These are phyloP conservation scores for Mercenaria mercenaria DNA, from an alignment of 1,140 invertebrate genomes.

Conservation along the genomic window DNA sequence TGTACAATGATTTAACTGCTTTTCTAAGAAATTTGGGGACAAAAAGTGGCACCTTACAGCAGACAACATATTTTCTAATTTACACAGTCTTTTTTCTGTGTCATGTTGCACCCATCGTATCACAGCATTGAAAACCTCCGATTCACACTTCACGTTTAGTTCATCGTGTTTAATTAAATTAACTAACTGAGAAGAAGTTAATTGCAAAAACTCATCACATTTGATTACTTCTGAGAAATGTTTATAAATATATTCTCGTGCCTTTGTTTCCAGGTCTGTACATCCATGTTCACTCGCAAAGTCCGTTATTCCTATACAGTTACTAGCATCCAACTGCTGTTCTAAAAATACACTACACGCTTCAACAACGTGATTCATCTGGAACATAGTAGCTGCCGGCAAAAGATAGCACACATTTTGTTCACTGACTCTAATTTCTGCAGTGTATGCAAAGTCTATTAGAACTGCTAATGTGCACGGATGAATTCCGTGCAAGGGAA, in stretches of 20 bases:
- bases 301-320: constrained; percentile 96
- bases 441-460: constrained; percentile 96
- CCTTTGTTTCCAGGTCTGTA: constrained; percentile 92
- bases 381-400: constrained; percentile 97
- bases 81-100: constrained; percentile 92
- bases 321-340: constrained; percentile 95
- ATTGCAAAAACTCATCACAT: constrained; percentile 95
- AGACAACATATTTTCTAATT: constrained; percentile 94
- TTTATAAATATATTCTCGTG: constrained; percentile 95
- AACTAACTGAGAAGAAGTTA: constrained; percentile 92
- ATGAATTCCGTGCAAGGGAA: constrained; percentile 94
- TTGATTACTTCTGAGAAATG: constrained; percentile 96
- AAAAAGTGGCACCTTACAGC: constrained; percentile 96
- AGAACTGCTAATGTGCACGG: constrained; percentile 94
- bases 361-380: constrained; percentile 96
- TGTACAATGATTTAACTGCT: constrained; percentile 96
- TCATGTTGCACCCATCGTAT: constrained; percentile 96
- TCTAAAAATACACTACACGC: constrained; percentile 96
- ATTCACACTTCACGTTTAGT: constrained; percentile 95
- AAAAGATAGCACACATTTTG: constrained; percentile 95
- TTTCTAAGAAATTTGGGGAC: constrained; percentile 95
- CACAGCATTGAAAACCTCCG: constrained; percentile 95
- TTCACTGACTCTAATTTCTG: constrained; percentile 95
- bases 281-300: constrained; percentile 97
- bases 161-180: constrained; percentile 94